Base-by-base conservation (phyloP, 2,113 vertebrate species). In the Pelobates fuscus region DNA sequence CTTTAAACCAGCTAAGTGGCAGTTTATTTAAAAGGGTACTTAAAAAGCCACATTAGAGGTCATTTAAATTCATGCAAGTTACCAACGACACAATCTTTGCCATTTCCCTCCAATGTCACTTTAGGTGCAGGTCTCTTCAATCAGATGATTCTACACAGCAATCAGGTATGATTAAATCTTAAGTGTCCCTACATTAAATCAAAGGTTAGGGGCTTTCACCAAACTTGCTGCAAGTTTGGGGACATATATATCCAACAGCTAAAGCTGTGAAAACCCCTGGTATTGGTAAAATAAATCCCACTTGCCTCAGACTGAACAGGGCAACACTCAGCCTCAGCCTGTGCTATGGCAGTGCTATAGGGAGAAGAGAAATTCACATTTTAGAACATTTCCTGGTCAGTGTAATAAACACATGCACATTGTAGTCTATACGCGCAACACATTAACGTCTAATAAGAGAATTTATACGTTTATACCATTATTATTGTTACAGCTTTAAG, bases 141-240 rank as follows among this genome's bases (percentile, higher is more conserved):
- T 72, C 70, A 67, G 20, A 67, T 27, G 15, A 71, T 29, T 85
- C 66, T 78, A 86, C 80, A 82, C 44, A 5, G 24, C 82, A 84
- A 84, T 82, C 81, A 86, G 88, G 85, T 86, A 67, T 86, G 82
- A 91, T 23, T 8, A 49, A 17, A 17, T 49, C 44, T 49, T 49
- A 37, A 91, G 90, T 82, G 65, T 43, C 26, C 89, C 91, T 93
- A 89, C 87, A 80, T 55, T 75, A 87, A 94, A 92, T 41, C 93
- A 92, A 92, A 80, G 7, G 82, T 81, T 90, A 96, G 94, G 94
- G 93, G 80, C 94, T 92, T 95, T 98, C 95, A 95, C 95, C 95
- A 97, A 97, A 97, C 95, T 96, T 96, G 94, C 94, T 96, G 71
- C 92, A 97, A 98, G 95, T 98, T 96, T 98, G 94, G 95, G 95